Conservation (phyloP, 2,888 invertebrate genomes). For the Papilio protenor region DNA sequence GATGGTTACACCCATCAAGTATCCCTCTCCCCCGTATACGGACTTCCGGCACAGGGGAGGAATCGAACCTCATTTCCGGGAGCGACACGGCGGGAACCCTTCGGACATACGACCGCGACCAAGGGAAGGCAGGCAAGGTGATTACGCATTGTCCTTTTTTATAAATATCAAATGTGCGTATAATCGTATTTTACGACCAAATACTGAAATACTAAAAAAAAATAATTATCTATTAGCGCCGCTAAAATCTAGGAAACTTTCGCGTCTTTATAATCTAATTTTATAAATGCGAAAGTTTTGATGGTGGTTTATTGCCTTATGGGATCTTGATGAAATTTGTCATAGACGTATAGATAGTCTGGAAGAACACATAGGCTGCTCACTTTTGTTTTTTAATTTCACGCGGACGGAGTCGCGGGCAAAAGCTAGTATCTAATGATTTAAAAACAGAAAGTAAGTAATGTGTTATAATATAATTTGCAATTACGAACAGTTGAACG, state of each 20-base stretch:
- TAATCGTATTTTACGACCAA: background rate
- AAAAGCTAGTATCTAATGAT: too few species aligned
- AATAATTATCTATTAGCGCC: too few species aligned
- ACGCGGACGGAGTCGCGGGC: too few species aligned
- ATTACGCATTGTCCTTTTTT: conserved; percentile 35
- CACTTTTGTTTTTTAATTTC: too few species aligned
- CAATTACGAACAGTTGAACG: background rate
- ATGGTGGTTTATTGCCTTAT: too few species aligned
- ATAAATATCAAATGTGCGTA: conserved; percentile 7
- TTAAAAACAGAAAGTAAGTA: background rate
- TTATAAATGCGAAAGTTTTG: too few species aligned
- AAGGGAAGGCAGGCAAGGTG: conserved; percentile 43
- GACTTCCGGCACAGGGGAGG: conserved; percentile 67
- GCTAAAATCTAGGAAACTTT: too few species aligned
- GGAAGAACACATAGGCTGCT: too few species aligned
- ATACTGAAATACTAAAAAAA: too few species aligned
- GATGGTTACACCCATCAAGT: conserved; percentile 52
- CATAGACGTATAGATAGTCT: too few species aligned
- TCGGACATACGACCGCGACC: conserved; percentile 46
- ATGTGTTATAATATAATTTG: background rate
- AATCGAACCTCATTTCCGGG: conserved; percentile 78
- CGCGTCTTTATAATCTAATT: too few species aligned
- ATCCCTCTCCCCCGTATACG: conserved; percentile 45
- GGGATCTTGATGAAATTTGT: too few species aligned
- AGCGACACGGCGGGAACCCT: conserved; percentile 59